phyloP scores from a whole-genome alignment of 37 sponge, comb jelly and placozoan genomes.

The Hexactinellida sp. region DNA sequence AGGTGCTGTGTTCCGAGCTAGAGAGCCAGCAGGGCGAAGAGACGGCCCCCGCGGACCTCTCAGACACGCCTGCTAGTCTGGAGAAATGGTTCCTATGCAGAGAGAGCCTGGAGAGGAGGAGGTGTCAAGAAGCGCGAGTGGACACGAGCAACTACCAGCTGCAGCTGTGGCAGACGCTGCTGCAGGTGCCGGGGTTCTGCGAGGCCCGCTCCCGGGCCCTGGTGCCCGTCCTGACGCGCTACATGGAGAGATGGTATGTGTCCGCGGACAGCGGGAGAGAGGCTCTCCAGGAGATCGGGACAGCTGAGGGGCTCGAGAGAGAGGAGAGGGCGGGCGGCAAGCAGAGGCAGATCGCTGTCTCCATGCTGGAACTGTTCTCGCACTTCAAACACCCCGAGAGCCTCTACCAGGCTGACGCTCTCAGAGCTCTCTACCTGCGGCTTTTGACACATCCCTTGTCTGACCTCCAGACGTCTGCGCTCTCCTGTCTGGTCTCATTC shows the following conservation, averaged over 20 bases:
- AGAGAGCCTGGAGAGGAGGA: not conserved
- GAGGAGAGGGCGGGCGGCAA: not conserved
- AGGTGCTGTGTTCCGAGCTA: not conserved
- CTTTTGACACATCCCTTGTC: conserved; percentile 49
- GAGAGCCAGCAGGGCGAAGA: no score
- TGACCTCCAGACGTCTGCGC: conserved; percentile 56
- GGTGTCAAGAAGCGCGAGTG: conserved; percentile 24
- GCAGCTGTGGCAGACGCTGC: conserved; percentile 54
- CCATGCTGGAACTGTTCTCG: conserved; percentile 47
- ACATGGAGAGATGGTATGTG: conserved; percentile 26
- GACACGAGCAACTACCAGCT: conserved; percentile 53
- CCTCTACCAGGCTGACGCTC: conserved; percentile 44
- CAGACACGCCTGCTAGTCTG: not conserved
- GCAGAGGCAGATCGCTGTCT: conserved; percentile 8
- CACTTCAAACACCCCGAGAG: conserved; percentile 56
- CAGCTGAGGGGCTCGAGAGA: not conserved
- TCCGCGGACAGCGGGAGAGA: not conserved
- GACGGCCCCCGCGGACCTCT: no score
- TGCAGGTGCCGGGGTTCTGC: conserved; percentile 14
- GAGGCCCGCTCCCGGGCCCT: conserved; percentile 49
- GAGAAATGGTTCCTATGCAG: conserved; percentile 4
- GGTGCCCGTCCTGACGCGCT: conserved; percentile 49
- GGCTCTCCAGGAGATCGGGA: not conserved
- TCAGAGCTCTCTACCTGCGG: conserved; percentile 45
- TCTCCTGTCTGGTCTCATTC: conserved; percentile 49